Base-by-base conservation (phyloP, 2,797 vertebrate genomes). In the Chaetodon trifasciatus region DNA sequence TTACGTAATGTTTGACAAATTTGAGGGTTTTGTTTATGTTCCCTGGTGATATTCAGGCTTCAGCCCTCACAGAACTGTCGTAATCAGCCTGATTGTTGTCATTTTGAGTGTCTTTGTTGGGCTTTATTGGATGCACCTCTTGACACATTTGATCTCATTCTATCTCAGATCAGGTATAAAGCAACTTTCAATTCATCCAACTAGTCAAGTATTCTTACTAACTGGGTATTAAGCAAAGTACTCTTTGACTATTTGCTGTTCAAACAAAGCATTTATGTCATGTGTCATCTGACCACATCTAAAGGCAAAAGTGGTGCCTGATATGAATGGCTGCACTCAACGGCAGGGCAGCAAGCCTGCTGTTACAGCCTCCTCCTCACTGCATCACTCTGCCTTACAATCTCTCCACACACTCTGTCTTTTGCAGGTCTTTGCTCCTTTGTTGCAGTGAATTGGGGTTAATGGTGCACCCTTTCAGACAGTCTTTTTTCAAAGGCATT, bases 41-140 rank as follows among this genome's bases (percentile, higher is more conserved):
- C 5, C 7, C 32, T 61, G 6, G 35, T n/a, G 44, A 68, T 23
- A 17, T 76, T 55, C 23, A 63, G 28, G 35, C n/a, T 11, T 39
- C 19, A 24, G 12, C 2, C 13, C 68, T 75, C 39, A 76, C 50
- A 72, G 21, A 70, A 46, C 15, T 16, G 21, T n/a, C 39, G n/a
- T 68, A 57, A 74, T 78, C 9, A 35, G 8, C 17, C 24, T 47
- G 10, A 75, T 72, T 61, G 7, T 21, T 74, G 21, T 55, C 11
- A 35, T 56, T 61, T 70, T 23, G 5, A 74, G 4, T 69, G 62
- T 63, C 23, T 57, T 50, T 49, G 6, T 57, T 21, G 1, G 3
- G 17, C 7, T 66, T 58, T 32, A 19, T 10, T 37, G 47, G 50
- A 75, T 53, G 40, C 17, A 23, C 8, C 52, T 79, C 55, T 44